Evolutionary conservation across 2,888 invertebrate species (phyloP), one percentile per base, ranked within the genome.

Genomic region (Noctuana brunneofusca): DNA sequence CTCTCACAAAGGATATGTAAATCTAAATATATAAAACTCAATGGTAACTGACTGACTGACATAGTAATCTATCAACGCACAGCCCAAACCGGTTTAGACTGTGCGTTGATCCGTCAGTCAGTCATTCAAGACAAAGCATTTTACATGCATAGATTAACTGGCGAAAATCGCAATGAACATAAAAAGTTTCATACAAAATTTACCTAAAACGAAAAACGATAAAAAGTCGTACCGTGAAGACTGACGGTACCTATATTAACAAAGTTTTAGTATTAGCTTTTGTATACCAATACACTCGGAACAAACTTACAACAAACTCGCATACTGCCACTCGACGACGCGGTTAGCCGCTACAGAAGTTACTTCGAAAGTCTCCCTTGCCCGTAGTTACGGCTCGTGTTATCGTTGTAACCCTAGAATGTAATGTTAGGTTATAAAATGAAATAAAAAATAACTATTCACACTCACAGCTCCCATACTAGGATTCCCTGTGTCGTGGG

Each of bases 321-420:
- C 43, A 16, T 2, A n/a, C 16, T n/a, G n/a, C 9, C 41, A 12
- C 18, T 18, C 43, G 6, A 43, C 43, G 46, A 46, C 46, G 46
- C 46, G 46, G 46, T 46, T 46, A 46, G 46, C 46, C 46, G 46
- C 46, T 20, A 46, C 46, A 46, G 46, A 46, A 46, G 46, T 46
- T 46, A 46, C 20, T 46, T 46, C 8, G 14, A 16, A 46, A 46
- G 46, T 46, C 46, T 46, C 18, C 46, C 46, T 9, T 20, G 46
- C 20, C 20, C 20, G 12, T 12, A 20, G 46, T 20, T 20, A 16
- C 41, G 41, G 41, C 41, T 41, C 41, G 9, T 16, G 41, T 41
- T 41, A 41, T 8, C 41, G 20, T 5, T 20, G 46, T 46, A 46
- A 46, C 20, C 46, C 5, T 46, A 46, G 20, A 46, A 46, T 20